A percentile compares a stretch with the other conserved stretches of the same genome.
phyloP scores from a whole-genome alignment of 2,113 vertebrate genomes.

The Ibidorhyncha struthersii region DNA sequence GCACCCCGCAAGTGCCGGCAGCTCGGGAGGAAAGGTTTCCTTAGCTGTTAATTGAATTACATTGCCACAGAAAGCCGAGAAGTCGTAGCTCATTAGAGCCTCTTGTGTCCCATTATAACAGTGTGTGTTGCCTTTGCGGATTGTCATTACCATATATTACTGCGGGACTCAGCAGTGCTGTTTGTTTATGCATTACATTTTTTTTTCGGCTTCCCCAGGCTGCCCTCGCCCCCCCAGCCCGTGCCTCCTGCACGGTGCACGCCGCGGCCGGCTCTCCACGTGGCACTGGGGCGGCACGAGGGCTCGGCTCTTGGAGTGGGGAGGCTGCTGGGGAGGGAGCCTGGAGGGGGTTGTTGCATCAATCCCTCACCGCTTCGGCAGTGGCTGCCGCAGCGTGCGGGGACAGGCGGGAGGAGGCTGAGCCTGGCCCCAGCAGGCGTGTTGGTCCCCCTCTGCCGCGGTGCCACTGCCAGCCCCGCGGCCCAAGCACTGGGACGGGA shows the following conservation, averaged over 20 bases:
- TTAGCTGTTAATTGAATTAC: constrained; percentile 70
- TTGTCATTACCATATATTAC: constrained; percentile 62
- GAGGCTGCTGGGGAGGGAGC: neutral
- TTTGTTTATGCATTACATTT: constrained; percentile 56
- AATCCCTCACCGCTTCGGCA: neutral
- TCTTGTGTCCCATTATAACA: constrained; percentile 62
- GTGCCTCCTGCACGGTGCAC: neutral
- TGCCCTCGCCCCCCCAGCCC: neutral
- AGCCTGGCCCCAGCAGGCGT: too few species aligned
- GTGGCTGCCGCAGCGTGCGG: accelerated
- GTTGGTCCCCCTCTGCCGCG: neutral
- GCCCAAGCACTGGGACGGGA: accelerated
- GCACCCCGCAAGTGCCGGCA: neutral
- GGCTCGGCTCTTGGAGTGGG: neutral
- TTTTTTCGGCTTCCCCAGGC: constrained; percentile 23
- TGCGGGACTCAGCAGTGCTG: constrained; percentile 44
- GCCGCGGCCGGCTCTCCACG: neutral
- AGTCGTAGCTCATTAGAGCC: constrained; percentile 69
- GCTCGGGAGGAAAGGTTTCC: constrained; percentile 30
- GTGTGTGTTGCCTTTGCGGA: constrained; percentile 53
- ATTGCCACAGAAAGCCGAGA: constrained; percentile 62
- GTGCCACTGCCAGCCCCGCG: neutral
- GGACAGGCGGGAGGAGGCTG: too few species aligned
- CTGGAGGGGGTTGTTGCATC: neutral
- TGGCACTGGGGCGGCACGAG: neutral